Evolutionary conservation across 2,888 invertebrate genomes (phyloP), one percentile per base, ranked within the genome.

Genomic region (Lottia scabra): DNA sequence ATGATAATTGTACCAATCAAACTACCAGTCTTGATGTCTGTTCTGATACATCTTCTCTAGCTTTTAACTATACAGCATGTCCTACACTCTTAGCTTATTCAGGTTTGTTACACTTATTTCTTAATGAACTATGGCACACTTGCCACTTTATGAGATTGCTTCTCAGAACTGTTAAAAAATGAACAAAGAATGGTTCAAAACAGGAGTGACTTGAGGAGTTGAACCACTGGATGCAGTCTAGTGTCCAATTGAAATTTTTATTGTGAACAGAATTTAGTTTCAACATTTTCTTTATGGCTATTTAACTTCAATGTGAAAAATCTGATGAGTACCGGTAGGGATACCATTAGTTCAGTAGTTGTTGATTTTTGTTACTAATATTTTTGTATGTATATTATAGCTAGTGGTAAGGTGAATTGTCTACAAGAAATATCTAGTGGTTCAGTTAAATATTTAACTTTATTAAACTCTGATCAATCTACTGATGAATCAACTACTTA

Each of bases 21-120:
- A 38, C 38, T 8, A 77, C 80, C 2, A 71, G 67, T 62, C 65
- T 83, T 44, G 75, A 81, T 30, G 80, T 78, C 16, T 83, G 81
- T 67, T 75, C 79, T 13, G 72, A 76, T 12, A 69, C 71, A 30
- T 71, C 74, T 45, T 71, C 78, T 43, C 64, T 83, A 30, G 69
- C 74, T 2, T 80, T 68, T 67, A 82, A 83, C 73, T 77, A 79
- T 66, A 82, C 80, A 4, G 27, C 72, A 26, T 83, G 83, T 74
- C 71, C 67, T 15, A 77, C 80, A 0, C 27, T 69, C 0, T 77
- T 77, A 30, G 72, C 80, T 65, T 81, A 79, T 46, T 80, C 83
- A 45, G 62, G 83, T 83, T 73, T 73, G 72, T 67, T 3, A 26
- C 23, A 4, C 8, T 15, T 12, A 65, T 27, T 19, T 27, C n/a